Percentiles rank a stretch among this genome's conserved stretches.
These are phyloP conservation scores for Avahi laniger DNA, from an alignment of 2,797 vertebrate species.

Conservation along the genomic window DNA sequence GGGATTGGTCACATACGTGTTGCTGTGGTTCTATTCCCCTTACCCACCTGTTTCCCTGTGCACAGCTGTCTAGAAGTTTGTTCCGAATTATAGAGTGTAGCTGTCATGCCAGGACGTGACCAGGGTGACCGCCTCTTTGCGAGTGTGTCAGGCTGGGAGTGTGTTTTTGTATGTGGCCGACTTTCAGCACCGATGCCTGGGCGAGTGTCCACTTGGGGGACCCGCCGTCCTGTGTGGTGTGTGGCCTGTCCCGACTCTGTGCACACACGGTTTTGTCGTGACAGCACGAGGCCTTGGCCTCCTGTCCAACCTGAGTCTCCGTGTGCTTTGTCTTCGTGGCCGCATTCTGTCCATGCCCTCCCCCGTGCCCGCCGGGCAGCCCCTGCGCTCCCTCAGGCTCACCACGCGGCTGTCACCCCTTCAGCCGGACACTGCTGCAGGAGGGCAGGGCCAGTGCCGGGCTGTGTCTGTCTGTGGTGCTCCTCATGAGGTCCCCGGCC, in stretches of 20 bases:
- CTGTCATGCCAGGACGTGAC: fast-evolving
- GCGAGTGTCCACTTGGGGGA: fast-evolving
- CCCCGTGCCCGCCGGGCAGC: fast-evolving
- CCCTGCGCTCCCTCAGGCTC: not conserved
- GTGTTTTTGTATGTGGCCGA: fast-evolving
- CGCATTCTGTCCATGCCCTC: fast-evolving
- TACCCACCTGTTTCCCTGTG: not conserved
- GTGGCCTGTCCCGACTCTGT: fast-evolving
- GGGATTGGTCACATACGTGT: not conserved
- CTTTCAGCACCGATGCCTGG: fast-evolving
- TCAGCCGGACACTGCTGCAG: fast-evolving
- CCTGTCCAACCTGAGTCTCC: not conserved
- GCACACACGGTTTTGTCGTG: not conserved
- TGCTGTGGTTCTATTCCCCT: fast-evolving
- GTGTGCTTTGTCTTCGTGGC: not conserved
- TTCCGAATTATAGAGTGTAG: fast-evolving
- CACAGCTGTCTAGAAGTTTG: not conserved
- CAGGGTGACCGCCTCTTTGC: fast-evolving
- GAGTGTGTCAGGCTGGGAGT: fast-evolving
- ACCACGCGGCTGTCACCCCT: fast-evolving
- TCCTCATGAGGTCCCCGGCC: not conserved
- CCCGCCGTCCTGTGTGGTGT: fast-evolving
- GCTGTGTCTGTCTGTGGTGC: fast-evolving
- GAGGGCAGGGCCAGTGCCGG: fast-evolving
- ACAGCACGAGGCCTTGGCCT: not conserved